phyloP scores from a whole-genome alignment of 2,113 vertebrate species.

The Thymallus thymallus region DNA sequence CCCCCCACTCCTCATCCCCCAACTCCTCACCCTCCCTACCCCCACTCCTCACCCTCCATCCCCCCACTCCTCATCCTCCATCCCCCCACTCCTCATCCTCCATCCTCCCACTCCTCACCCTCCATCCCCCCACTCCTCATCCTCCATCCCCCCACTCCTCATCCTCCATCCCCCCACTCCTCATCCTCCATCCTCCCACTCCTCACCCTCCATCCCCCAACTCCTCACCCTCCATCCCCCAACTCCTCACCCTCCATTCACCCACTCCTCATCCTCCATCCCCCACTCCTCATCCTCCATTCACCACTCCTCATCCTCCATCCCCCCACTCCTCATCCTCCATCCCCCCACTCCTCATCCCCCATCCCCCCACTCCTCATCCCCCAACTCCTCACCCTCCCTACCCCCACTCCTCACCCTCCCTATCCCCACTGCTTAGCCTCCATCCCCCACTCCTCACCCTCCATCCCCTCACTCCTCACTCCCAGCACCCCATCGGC shows the following conservation, averaged over 20 bases:
- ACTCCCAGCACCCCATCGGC: slow-evolving; percentile 16
- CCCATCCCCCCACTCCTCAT: slow-evolving; percentile 58
- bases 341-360: slow-evolving; percentile 13
- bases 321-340: slow-evolving; percentile 32
- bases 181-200: no score
- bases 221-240: not conserved
- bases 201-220: not conserved
- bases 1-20: slow-evolving; percentile 47
- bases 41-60: no score
- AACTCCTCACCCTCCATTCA: not conserved
- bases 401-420: not conserved
- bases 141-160: no score
- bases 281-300: not conserved
- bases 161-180: no score
- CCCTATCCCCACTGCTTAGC: slow-evolving; percentile 24
- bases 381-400: slow-evolving; percentile 31
- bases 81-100: no score
- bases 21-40: no score
- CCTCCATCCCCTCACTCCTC: slow-evolving; percentile 18
- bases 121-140: no score
- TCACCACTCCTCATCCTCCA: slow-evolving; percentile 38
- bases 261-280: not conserved
- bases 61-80: not conserved
- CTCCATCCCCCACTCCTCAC: slow-evolving; percentile 18
- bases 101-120: no score